Base-by-base conservation (phyloP, 2,113 vertebrate species). In the Equus przewalskii region DNA sequence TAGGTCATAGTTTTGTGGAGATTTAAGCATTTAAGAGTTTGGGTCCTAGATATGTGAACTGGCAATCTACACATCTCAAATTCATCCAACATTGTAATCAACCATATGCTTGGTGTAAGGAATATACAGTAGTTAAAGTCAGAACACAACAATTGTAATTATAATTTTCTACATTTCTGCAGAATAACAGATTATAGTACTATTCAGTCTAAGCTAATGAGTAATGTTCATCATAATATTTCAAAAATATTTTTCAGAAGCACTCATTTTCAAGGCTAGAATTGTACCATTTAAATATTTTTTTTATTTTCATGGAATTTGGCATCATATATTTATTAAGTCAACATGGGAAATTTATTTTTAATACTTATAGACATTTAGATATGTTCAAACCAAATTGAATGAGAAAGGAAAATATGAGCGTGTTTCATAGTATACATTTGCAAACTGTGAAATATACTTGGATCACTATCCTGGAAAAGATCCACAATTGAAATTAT, bases 371-470 rank as follows among this genome's bases (percentile, higher is more conserved):
- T n/a, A 91, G 36, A 72, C 15, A 84, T 30, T 78, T 91, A 94
- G 58, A 36, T 69, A 81, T 76, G 33, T 49, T 97, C 69, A 65
- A 96, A 84, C 22, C 24, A 97, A 97, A 83, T 22, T 90, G 60
- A 97, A 92, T 69, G 21, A 76, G 46, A 89, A 96, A 95, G 2
- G 3, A 58, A 76, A 90, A 4, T 56, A 86, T 76, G 64, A 92
- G 19, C 13, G 58, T 90, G 92, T 97, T 95, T 93, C 54, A 44
- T 65, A 67, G 44, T 30, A 54, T 72, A 65, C 36, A 65, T 62
- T 83, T 90, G 7, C n/a, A 96, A 94, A 78, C 70, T 84, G 72
- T 65, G 28, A 97, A 89, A 85, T 93, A 69, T 54, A 11, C 36
- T 75, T 83, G 30, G 58, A 88, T 65, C 33, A 72, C n/a, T 64